Evolutionary conservation across 1,140 invertebrate genomes (phyloP).

Genomic region (Drosophila takahashii): DNA sequence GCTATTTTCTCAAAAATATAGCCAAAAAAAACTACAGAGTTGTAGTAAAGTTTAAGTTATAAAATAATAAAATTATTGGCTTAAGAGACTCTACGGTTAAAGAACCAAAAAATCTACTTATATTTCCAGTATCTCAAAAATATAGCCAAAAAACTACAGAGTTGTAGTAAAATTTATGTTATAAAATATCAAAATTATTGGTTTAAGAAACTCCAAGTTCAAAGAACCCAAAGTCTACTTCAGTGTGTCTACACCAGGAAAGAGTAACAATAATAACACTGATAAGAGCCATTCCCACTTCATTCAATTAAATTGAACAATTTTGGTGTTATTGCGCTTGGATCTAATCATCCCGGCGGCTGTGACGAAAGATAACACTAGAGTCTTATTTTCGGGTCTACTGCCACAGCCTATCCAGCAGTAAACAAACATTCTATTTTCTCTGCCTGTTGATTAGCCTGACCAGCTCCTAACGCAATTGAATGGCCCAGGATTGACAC

Average conservation of each 20-base stretch:
- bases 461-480: not conserved
- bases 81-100: no score
- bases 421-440: slow-evolving; percentile 9
- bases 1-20: no score
- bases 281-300: slow-evolving; percentile 42
- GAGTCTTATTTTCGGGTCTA: not conserved
- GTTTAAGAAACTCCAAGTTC: no score
- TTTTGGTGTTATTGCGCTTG: slow-evolving; percentile 50
- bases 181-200: no score
- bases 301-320: slow-evolving; percentile 77
- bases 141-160: no score
- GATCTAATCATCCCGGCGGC: slow-evolving; percentile 42
- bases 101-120: no score
- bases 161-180: no score
- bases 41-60: no score
- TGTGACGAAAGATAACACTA: slow-evolving; percentile 26
- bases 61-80: no score
- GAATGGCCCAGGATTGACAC: slow-evolving; percentile 4
- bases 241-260: not conserved
- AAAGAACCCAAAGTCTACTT: no score
- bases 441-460: slow-evolving; percentile 8
- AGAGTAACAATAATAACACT: slow-evolving; percentile 32
- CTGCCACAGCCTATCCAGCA: not conserved
- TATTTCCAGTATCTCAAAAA: not conserved
- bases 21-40: no score